Evolutionary conservation across 1,140 invertebrate genomes (phyloP), one percentile per base, ranked within the genome.

Genomic region (Heliconius eleuchia): DNA sequence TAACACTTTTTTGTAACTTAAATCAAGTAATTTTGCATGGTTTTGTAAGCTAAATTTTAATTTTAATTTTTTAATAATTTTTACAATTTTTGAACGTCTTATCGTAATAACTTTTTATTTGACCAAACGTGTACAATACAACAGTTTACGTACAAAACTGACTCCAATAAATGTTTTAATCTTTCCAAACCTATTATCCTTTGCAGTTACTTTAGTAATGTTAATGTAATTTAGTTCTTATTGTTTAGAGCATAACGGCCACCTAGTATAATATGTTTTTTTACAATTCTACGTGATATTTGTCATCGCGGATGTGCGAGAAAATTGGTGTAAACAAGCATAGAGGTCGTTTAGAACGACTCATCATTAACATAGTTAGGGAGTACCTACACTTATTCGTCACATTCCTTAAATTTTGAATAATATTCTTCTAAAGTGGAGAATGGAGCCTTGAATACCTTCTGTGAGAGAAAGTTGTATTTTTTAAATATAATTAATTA

Each of bases 281-380:
- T 74, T 57, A 72, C 72, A 74, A 76, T 72, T 81, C 46, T 7
- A 71, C 46, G 77, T 73, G 27, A 23, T 74, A 76, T 81, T 81
- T 78, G 77, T 78, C 79, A 80, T 80, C 30, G 75, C 79, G 79
- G 79, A 80, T 80, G 80, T 78, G 80, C 77, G 76, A 78, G 83
- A 84, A 88, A 86, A 87, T 87, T 89, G 87, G 82, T 80, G 80
- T 86, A 84, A 86, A 86, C 82, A 82, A 74, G 76, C 84, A 77
- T 81, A 73, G 83, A 89, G 88, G 87, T 87, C 87, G 74, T 76
- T 78, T 74, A 52, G 78, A 71, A 78, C 76, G 72, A 66, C 76
- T 84, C 76, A 76, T 82, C 73, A 73, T 80, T 73, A 72, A 57
- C 37, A 70, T 77, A 77, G 50, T 77, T 74, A 77, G 55, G 52